A percentile compares a stretch with the other conserved stretches of the same genome.
Conservation (phyloP, 1,140 invertebrate genomes). For the Trichonephila clavata region DNA sequence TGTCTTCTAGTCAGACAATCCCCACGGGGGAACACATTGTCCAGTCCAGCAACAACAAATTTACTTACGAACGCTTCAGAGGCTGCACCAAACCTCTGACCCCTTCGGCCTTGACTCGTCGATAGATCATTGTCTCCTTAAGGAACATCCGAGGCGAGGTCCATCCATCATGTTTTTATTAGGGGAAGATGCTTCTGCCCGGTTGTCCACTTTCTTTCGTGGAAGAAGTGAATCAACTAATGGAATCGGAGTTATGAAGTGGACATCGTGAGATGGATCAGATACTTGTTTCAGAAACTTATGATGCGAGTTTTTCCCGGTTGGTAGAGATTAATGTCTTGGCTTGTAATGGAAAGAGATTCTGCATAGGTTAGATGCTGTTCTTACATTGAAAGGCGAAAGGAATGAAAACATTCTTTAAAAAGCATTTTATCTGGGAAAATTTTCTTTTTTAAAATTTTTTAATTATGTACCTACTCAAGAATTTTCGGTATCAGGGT, state of each 20-base stretch:
- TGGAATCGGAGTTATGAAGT: conserved; percentile 47
- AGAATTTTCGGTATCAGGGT: too few relatives aligned
- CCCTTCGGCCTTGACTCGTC: background rate
- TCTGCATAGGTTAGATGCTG: background rate
- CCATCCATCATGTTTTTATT: conserved; percentile 55
- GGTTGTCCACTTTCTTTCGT: too few relatives aligned
- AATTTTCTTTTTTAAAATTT: too few relatives aligned
- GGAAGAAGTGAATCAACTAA: conserved; percentile 32
- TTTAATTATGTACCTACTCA: too few relatives aligned
- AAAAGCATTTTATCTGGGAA: too few relatives aligned
- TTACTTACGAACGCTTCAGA: background rate
- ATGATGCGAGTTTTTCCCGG: background rate
- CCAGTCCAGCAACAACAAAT: conserved; percentile 10
- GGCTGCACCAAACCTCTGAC: conserved; percentile 9
- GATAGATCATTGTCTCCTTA: conserved; percentile 49
- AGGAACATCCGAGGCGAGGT: background rate
- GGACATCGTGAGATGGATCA: conserved; percentile 29
- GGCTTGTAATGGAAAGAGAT: background rate
- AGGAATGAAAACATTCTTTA: too few relatives aligned
- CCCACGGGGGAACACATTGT: too few relatives aligned
- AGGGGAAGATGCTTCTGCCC: conserved; percentile 16
- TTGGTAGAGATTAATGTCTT: conserved; percentile 14
- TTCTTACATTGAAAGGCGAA: background rate
- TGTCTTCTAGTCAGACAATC: too few relatives aligned
- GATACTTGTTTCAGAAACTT: conserved; percentile 32